These are phyloP conservation scores for Sarcophaga carnaria DNA, from an alignment of 2,888 invertebrate species.

Conservation along the genomic window DNA sequence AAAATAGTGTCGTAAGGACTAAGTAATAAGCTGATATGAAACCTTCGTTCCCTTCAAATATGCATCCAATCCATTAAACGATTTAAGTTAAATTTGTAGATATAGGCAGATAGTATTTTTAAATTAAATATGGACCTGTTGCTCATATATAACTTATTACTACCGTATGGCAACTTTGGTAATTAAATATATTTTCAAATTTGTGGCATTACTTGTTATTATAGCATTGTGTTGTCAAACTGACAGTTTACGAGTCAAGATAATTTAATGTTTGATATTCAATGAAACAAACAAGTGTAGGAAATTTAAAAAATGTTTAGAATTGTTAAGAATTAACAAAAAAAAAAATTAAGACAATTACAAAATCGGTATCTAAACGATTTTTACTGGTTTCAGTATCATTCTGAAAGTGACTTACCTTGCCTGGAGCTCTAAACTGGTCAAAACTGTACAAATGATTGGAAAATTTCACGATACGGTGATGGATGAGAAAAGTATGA, in stretches of 20 bases:
- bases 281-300: slow-evolving; percentile 19
- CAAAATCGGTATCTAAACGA: slow-evolving; percentile 49
- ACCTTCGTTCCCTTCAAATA: no score
- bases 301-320: background rate
- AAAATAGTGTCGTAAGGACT: no score
- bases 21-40: no score
- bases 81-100: no score
- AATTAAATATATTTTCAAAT: background rate
- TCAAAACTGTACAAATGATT: slow-evolving; percentile 64
- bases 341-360: background rate
- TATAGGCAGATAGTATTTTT: no score
- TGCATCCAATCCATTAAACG: no score
- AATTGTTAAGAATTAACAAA: background rate
- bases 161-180: slow-evolving; percentile 9
- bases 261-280: slow-evolving; percentile 14
- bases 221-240: slow-evolving; percentile 3
- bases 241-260: slow-evolving; percentile 17
- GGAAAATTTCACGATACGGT: slow-evolving; percentile 65
- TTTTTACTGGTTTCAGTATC: slow-evolving; percentile 61
- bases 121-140: background rate
- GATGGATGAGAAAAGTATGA: slow-evolving; percentile 63
- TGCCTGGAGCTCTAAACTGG: slow-evolving; percentile 56
- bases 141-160: background rate
- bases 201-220: background rate
- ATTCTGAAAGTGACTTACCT: slow-evolving; percentile 56